phyloP scores from a whole-genome alignment of 2,888 invertebrate species.

The Cephus sareptanus region DNA sequence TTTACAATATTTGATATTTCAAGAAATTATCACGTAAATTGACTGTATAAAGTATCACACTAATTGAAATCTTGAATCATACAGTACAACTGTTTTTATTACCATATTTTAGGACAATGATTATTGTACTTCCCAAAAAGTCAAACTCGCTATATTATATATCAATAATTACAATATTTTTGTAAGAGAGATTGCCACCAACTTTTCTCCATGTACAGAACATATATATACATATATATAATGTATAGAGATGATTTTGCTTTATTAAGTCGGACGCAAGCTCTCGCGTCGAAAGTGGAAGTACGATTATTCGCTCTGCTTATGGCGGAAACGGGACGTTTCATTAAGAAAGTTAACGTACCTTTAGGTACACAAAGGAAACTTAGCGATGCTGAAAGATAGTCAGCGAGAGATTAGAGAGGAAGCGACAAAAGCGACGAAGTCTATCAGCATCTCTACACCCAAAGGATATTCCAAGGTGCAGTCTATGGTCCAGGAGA shows the following conservation, averaged over 20 bases:
- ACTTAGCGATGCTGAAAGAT: slow-evolving; percentile 58
- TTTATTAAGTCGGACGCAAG: neutral
- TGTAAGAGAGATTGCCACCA: no score
- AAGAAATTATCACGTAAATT: no score
- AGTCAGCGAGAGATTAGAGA: slow-evolving; percentile 56
- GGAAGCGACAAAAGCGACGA: slow-evolving; percentile 45
- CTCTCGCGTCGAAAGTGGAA: neutral
- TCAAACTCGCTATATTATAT: no score
- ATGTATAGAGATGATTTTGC: neutral
- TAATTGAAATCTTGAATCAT: no score
- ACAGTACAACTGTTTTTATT: no score
- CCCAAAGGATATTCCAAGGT: slow-evolving; percentile 55
- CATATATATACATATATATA: neutral
- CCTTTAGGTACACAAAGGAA: slow-evolving; percentile 63
- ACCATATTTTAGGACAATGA: no score
- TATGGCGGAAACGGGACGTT: neutral
- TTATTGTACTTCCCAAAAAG: no score
- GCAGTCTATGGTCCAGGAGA: slow-evolving; percentile 50
- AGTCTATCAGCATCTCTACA: slow-evolving; percentile 42
- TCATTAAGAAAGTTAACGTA: slow-evolving; percentile 49
- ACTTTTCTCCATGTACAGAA: neutral
- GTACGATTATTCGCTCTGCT: neutral
- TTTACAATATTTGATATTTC: no score
- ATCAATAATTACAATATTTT: no score
- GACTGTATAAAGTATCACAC: no score